Base-by-base conservation (phyloP, 2,797 vertebrate genomes). In the Acanthiza pusilla region DNA sequence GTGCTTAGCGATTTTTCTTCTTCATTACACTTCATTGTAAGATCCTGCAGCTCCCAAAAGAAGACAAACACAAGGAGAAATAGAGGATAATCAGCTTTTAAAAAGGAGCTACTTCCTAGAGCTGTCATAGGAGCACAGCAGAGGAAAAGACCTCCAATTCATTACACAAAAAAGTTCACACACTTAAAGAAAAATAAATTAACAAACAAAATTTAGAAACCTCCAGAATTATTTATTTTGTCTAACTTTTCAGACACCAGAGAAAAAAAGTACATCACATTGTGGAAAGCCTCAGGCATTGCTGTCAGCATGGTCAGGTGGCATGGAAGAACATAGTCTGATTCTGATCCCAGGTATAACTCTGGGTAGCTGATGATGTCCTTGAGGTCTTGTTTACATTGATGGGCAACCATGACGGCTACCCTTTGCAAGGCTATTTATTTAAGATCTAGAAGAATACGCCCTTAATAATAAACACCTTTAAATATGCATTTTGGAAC, bases 21-120 rank as follows among this genome's bases (percentile, higher is more conserved):
- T 94, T 99, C 99, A 2, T 99, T 99, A 96, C 99, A 99, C 93
- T 99, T 99, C 97, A 99, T 95, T 63, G 99, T 99, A 97, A 99
- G 99, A 94, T 99, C 99, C 99, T 99, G 96, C 68, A 96, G 11
- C 11, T 87, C 88, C 72, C 78, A 74, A 96, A 72, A 97, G 55
- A 92, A 18, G 85, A 87, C 32, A 93, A 40, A 66, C 71, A 91
- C 21, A 80, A 75, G 30, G 14, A 84, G 63, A 86, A 83, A 85
- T 0, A 71, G 32, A 93, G 32, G 42, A 47, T 30, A 91, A 89
- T 8, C 45, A 57, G 48, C 68, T 85, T 57, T 30, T 10, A 53
- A 80, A 68, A 65, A 51, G 21, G 2, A 67, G 21, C 50, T 53
- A 32, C 11, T 79, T 87, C 61, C 47, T 63, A 78, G 32, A 88